Evolutionary conservation across 2,888 invertebrate species (phyloP).

Genomic region (Nesidiocoris tenuis): DNA sequence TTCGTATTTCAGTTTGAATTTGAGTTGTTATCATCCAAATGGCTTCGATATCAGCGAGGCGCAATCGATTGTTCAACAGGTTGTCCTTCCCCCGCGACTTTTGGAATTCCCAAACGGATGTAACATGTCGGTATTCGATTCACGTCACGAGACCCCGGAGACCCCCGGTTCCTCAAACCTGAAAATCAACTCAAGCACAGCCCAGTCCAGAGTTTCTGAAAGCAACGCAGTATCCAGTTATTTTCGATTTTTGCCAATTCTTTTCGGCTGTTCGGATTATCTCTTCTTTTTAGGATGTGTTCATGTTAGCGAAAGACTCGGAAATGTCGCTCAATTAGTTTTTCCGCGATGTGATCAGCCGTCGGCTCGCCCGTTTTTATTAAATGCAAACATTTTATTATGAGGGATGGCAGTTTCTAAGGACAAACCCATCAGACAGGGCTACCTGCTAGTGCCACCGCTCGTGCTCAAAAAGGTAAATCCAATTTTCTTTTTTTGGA

Average conservation of each 20-base stretch:
- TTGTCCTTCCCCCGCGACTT: not conserved
- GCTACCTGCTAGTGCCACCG: constrained; percentile 73
- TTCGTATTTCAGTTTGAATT: too few relatives aligned
- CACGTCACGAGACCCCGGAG: constrained; percentile 23
- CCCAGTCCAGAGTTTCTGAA: not conserved
- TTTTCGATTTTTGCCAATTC: too few relatives aligned
- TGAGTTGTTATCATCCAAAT: too few relatives aligned
- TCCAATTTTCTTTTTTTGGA: too few relatives aligned
- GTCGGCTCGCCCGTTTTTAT: not conserved
- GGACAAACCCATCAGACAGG: constrained; percentile 55
- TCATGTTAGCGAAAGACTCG: too few relatives aligned
- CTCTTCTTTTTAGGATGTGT: too few relatives aligned
- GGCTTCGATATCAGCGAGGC: too few relatives aligned
- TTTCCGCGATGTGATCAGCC: not conserved
- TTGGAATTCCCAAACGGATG: constrained; percentile 40
- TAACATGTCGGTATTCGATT: constrained; percentile 15
- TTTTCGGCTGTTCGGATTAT: too few relatives aligned
- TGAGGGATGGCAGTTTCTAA: constrained; percentile 50
- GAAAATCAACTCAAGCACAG: not conserved
- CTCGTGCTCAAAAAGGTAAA: constrained; percentile 42
- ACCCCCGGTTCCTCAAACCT: not conserved
- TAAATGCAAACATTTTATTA: not conserved
- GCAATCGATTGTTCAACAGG: not conserved
- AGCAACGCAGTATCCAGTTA: not conserved
- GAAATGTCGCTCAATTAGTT: too few relatives aligned